These are phyloP conservation scores for Tachyglossus aculeatus DNA, from an alignment of 2,797 vertebrate genomes.

Conservation along the genomic window DNA sequence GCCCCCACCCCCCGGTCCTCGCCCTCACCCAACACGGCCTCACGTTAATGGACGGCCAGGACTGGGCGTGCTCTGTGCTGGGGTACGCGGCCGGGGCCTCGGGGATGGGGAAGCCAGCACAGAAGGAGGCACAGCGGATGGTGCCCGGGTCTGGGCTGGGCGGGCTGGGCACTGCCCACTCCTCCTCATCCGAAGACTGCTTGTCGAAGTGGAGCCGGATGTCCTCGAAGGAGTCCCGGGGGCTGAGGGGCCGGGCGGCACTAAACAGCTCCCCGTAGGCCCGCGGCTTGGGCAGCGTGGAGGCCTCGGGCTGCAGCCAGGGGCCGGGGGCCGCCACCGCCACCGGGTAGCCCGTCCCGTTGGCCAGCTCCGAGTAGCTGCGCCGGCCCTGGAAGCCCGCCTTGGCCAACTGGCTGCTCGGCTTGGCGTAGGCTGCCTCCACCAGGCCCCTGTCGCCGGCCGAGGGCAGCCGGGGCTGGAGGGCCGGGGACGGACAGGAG, in stretches of 20 bases:
- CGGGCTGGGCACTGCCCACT: constrained; percentile 87
- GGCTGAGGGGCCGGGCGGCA: constrained; percentile 70
- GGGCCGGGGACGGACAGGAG: constrained; percentile 76
- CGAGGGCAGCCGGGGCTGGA: constrained; percentile 80
- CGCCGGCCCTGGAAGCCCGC: constrained; percentile 94
- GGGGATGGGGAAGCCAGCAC: constrained; percentile 88
- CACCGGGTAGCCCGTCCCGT: constrained; percentile 88
- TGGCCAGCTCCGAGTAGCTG: constrained; percentile 93
- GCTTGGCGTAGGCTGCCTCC: constrained; percentile 86
- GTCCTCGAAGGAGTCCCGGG: constrained; percentile 82
- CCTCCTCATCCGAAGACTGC: constrained; percentile 95
- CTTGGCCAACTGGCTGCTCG: constrained; percentile 88
- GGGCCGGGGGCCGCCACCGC: constrained; percentile 67
- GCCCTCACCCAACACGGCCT: constrained; percentile 40
- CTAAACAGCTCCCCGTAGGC: constrained; percentile 83
- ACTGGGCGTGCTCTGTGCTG: constrained; percentile 93
- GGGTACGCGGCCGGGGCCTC: constrained; percentile 83
- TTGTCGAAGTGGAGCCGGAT: constrained; percentile 87
- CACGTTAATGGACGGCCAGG: constrained; percentile 98
- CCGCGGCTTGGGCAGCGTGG: constrained; percentile 91
- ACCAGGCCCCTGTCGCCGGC: constrained; percentile 79
- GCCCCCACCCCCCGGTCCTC: not conserved
- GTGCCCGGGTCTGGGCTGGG: constrained; percentile 82
- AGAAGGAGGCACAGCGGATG: constrained; percentile 91
- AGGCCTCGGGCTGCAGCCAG: constrained; percentile 88